A percentile compares a stretch with the other conserved stretches of the same genome.
Conservation (phyloP, 2,113 vertebrate species). For the Carassius auratus region DNA sequence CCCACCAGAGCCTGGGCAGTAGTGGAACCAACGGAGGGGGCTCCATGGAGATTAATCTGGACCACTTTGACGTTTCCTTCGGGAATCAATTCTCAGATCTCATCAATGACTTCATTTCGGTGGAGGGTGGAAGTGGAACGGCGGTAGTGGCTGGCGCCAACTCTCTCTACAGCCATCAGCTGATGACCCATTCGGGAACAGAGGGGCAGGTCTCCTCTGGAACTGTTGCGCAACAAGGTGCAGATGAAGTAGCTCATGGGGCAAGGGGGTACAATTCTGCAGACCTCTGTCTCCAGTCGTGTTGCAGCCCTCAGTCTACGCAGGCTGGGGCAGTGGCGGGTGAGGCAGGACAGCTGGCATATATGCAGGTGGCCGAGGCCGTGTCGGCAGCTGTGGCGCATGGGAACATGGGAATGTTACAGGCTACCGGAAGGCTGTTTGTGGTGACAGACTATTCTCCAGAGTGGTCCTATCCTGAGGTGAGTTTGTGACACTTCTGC, state of each 20-base stretch:
- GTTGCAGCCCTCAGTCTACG: conserved; percentile 84
- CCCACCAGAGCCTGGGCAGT: conserved; percentile 80
- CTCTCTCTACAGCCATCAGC: conserved; percentile 82
- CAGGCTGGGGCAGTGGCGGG: conserved; percentile 66
- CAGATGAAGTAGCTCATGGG: conserved; percentile 76
- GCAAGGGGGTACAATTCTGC: conserved; percentile 79
- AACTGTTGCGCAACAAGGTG: conserved; percentile 67
- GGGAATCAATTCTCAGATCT: conserved; percentile 99
- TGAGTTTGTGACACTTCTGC: conserved; percentile 70
- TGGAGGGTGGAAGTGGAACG: conserved; percentile 82
- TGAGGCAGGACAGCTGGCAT: conserved; percentile 80
- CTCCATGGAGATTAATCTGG: conserved; percentile 92
- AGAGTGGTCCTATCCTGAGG: conserved; percentile 99
- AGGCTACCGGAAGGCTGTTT: conserved; percentile 93
- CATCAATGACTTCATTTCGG: conserved; percentile 98
- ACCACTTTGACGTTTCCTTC: conserved; percentile 98
- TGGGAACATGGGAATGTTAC: conserved; percentile 88
- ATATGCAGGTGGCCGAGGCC: conserved; percentile 88
- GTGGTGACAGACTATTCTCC: conserved; percentile 98
- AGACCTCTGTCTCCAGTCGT: conserved; percentile 83
- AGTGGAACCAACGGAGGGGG: conserved; percentile 71
- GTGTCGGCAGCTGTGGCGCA: conserved; percentile 84
- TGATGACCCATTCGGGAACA: conserved; percentile 74
- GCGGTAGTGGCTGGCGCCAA: conserved; percentile 65
- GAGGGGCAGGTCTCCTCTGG: conserved; percentile 78